Evolutionary conservation across 2,797 vertebrate species (phyloP), one percentile per base, ranked within the genome.

Genomic region (Epinephelus coioides): DNA sequence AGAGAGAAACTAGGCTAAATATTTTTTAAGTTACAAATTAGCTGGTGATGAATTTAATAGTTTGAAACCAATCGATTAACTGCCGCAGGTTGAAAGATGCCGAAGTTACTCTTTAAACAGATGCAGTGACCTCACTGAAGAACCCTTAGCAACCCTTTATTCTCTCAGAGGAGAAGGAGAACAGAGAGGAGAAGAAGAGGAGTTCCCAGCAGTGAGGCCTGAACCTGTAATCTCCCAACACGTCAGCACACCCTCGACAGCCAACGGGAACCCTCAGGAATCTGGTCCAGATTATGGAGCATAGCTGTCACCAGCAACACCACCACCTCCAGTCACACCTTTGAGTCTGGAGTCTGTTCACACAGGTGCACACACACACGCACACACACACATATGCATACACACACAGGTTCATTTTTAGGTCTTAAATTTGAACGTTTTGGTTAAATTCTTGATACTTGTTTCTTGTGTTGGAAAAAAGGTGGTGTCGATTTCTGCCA

Each of bases 211-310:
- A 71, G 19, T 27, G 57, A 38, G 73, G 61, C 40, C 40, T 79
- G 66, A 55, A n/a, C 1, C 43, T 86, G 19, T 82, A 75, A 86
- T 91, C 88, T 85, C 0, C 25, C 18, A 30, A 86, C 89, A 91
- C 89, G 85, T 92, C 89, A 55, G 69, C 89, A 71, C 81, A 14
- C 73, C 53, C 81, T 84, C 18, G 1, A 59, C 69, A 19, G 21
- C 19, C 0, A 27, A 44, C 23, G 1, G 72, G 64, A 73, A 60
- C 63, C 70, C 73, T 73, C 0, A 14, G 61, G 59, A 51, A 66
- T 53, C 67, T 78, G 76, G 40, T 43, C 40, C 40, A 43, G 40
- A 10, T 47, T 38, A 62, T 56, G 53, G 55, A 56, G 47, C 74
- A 85, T 80, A 62, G 53, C 81, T 82, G 70, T 82, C 88, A 76